Evolutionary conservation across 2,797 vertebrate species (phyloP).

Genomic region (Peromyscus melanophrys): DNA sequence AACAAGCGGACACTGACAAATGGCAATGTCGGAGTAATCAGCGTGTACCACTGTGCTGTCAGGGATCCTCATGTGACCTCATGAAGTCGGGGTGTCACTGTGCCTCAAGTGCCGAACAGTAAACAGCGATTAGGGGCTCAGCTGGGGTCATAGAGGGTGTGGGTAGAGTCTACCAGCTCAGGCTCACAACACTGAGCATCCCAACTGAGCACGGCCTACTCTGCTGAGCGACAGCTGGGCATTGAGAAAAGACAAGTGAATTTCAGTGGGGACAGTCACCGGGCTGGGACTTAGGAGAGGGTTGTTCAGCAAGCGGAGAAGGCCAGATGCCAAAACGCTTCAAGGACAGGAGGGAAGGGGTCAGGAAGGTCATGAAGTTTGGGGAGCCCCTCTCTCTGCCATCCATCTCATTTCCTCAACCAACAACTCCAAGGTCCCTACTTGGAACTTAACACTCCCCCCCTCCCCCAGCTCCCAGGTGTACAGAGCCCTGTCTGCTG

Average conservation of each 20-base stretch:
- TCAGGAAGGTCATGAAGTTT: background rate
- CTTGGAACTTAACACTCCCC: background rate
- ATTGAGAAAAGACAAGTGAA: background rate
- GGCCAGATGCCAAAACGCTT: background rate
- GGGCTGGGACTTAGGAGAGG: too few species aligned
- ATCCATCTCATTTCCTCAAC: background rate
- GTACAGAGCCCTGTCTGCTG: rapidly evolving
- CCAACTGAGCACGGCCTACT: background rate
- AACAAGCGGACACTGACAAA: background rate
- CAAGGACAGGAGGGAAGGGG: background rate
- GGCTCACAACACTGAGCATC: background rate
- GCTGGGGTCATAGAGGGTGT: background rate
- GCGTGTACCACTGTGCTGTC: background rate
- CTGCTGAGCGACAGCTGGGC: background rate
- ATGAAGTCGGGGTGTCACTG: background rate
- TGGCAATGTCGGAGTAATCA: background rate
- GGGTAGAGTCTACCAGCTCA: rapidly evolving
- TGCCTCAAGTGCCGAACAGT: background rate
- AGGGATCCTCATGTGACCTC: background rate
- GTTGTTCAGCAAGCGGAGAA: background rate
- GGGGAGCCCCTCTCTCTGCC: background rate
- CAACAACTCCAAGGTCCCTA: background rate
- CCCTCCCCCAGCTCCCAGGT: background rate
- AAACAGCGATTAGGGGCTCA: background rate
- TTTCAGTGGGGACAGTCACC: background rate